Evolutionary conservation across 2,888 invertebrate species (phyloP), one percentile per base, ranked within the genome.

Genomic region (Idaea aversata): DNA sequence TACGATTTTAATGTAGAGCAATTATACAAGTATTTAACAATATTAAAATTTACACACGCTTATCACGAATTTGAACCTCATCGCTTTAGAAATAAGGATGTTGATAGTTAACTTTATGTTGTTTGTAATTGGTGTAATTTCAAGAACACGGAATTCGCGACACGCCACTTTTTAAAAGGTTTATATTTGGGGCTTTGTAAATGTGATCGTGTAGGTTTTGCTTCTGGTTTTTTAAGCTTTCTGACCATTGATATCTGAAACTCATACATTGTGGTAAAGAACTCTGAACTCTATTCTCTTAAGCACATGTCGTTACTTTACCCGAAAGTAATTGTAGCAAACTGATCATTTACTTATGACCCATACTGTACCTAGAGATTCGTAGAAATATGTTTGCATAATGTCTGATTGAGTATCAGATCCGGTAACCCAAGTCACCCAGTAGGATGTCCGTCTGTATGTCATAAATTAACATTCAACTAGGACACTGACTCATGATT

Each of bases 1-100:
- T 72, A 72, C 78, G 67, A 80, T 81, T 81, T 80, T 80, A 80
- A 84, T 83, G 76, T 81, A 75, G 78, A 80, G 77, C 84, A 82
- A 84, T 85, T 83, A 82, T 75, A 77, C 67, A 70, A 73, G 73
- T 69, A 75, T 74, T 71, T 34, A 47, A 47, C 47, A 67, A 67
- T 61, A 58, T 63, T 65, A 64, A 25, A 63, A 57, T 66, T 65
- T 63, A 36, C 38, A 59, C 63, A 66, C 36, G 61, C 64, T 64
- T 13, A 47, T 13, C 6, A 10, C 10, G 47, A 47, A 13, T 13
- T 6, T 47, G 0, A 10, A 47, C 47, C 10, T 47, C 47, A 47
- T 6, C 10, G 7, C 10, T 66, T 68, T 34, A 34, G 65, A 34
- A 64, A 66, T 67, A 68, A 68, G 67, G 63, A 61, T 63, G 61